Conservation (phyloP, 64 coral and sea anemone genomes). For the Montipora foliosa region DNA sequence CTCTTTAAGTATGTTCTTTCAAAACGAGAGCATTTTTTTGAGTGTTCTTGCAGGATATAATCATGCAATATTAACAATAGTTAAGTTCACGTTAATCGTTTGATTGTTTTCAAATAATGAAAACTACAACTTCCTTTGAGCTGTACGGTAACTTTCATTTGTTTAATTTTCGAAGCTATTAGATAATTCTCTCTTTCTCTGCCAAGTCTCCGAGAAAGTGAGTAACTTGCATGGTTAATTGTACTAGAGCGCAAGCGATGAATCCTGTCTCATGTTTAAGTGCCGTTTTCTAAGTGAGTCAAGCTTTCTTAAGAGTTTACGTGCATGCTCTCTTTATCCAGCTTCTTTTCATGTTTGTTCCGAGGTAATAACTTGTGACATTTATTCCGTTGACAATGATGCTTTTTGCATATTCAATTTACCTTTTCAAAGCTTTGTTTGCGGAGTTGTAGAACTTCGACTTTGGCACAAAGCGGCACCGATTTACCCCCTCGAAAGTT, state of each 20-base stretch:
- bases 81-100: not conserved
- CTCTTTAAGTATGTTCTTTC: not conserved
- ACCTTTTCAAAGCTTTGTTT: slow-evolving; percentile 10
- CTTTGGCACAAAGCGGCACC: not conserved
- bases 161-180: not conserved
- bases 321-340: not conserved
- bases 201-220: not conserved
- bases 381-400: slow-evolving; percentile 18
- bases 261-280: not conserved
- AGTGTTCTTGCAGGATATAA: not conserved
- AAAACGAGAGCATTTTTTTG: not conserved
- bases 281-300: not conserved
- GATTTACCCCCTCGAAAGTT: slow-evolving; percentile 55
- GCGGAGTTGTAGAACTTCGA: not conserved
- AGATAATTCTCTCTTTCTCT: not conserved
- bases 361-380: slow-evolving; percentile 13
- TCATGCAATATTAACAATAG: not conserved
- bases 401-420: slow-evolving; percentile 56
- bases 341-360: slow-evolving; percentile 24
- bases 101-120: slow-evolving; percentile 26
- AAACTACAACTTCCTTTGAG: not conserved
- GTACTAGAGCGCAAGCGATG: no score
- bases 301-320: not conserved
- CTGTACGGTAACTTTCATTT: not conserved
- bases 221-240: not conserved